Conservation (phyloP, 2,797 vertebrate species). For the Lithobates sylvaticus region DNA sequence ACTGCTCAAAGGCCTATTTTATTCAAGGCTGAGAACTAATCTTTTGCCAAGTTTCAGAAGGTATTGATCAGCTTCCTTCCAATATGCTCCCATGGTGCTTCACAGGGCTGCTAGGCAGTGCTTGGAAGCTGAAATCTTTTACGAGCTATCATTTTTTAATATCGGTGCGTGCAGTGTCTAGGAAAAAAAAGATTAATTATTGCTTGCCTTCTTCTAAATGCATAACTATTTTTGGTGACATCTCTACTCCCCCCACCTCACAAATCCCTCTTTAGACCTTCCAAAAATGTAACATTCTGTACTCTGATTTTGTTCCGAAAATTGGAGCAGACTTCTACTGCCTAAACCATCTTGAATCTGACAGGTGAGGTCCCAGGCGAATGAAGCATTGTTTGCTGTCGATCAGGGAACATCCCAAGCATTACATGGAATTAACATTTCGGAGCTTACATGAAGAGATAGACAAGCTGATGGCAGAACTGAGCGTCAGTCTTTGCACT, state of each 20-base stretch:
- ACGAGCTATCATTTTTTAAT: constrained; percentile 60
- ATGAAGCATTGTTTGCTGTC: constrained; percentile 33
- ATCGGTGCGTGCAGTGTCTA: constrained; percentile 44
- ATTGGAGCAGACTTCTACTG: constrained; percentile 18
- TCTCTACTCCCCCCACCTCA: neutral
- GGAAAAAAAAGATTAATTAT: constrained; percentile 54
- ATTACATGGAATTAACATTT: constrained; percentile 40
- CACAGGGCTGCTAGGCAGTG: constrained; percentile 45
- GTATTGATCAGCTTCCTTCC: constrained; percentile 56
- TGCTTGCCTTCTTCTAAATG: constrained; percentile 43
- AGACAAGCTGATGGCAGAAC: constrained; percentile 24
- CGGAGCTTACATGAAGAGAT: constrained; percentile 14
- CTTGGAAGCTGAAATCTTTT: constrained; percentile 45
- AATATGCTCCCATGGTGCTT: constrained; percentile 57
- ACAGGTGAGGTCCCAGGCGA: constrained; percentile 39
- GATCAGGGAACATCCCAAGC: constrained; percentile 40
- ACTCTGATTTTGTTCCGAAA: constrained; percentile 20
- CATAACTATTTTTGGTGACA: constrained; percentile 33
- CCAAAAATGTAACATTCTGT: constrained; percentile 42
- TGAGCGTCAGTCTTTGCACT: neutral
- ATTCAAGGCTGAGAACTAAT: constrained; percentile 62
- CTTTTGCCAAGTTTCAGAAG: constrained; percentile 61
- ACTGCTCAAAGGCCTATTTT: constrained; percentile 60
- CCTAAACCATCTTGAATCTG: constrained; percentile 24
- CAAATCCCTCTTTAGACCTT: neutral